Percentiles rank a stretch among this genome's conserved stretches.
Evolutionary conservation across 2,113 vertebrate genomes (phyloP).

Genomic region (Ictalurus furcatus): DNA sequence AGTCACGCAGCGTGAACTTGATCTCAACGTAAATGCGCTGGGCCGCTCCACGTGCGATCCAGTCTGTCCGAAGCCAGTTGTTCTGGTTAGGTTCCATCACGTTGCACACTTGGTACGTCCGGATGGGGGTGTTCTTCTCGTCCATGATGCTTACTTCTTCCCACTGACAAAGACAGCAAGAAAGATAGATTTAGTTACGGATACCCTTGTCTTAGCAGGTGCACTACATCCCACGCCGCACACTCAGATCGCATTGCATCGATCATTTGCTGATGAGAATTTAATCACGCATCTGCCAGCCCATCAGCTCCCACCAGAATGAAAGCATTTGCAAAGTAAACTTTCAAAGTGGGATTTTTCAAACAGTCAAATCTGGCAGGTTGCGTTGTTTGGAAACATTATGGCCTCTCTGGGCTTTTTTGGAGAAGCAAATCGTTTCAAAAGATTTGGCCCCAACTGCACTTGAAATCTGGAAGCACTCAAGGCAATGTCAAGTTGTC

Average conservation of each 20-base stretch:
- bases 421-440: conserved; percentile 14
- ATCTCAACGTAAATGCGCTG: conserved; percentile 97
- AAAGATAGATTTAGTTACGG: conserved; percentile 23
- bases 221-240: conserved; percentile 34
- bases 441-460: conserved; percentile 18
- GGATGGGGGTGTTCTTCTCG: conserved; percentile 78
- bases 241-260: conserved; percentile 25
- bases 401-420: conserved; percentile 1
- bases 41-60: conserved; percentile 93
- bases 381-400: conserved; percentile 34
- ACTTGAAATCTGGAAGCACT: conserved; percentile 42
- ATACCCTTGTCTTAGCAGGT: conserved; percentile 42
- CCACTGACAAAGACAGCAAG: conserved; percentile 65
- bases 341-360: neutral
- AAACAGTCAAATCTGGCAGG: conserved; percentile 5
- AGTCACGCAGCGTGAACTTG: conserved; percentile 97
- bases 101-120: conserved; percentile 91
- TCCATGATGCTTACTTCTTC: conserved; percentile 80
- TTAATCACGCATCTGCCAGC: conserved; percentile 47
- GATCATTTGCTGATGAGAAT: conserved; percentile 48
- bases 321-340: conserved; percentile 21
- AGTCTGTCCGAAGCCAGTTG: conserved; percentile 97
- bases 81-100: conserved; percentile 96
- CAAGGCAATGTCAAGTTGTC: conserved; percentile 30
- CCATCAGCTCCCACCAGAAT: neutral